Evolutionary conservation across 2,113 vertebrate species (phyloP), one percentile per base, ranked within the genome.

Genomic region (Abramis brama): DNA sequence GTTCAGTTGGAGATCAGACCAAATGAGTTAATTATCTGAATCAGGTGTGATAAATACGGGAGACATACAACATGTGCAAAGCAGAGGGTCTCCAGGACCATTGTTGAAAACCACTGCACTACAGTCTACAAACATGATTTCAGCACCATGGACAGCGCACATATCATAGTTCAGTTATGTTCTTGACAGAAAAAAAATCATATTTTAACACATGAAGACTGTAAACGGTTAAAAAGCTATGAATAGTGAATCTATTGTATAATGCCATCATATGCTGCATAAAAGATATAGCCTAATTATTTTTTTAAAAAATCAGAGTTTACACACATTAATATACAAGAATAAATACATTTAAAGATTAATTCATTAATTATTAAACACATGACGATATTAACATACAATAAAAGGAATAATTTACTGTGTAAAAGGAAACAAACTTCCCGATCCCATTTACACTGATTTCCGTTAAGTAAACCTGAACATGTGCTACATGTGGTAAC

Each of bases 121-220:
- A 17, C 11, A 27, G 47, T 8, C 39, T 79, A 43, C 39, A 43
- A 43, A 15, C 2, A n/a, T n/a, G 19, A 25, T 88, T 92, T 90
- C 92, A 93, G 90, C 73, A 94, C 94, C 92, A 21, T 5, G 92
- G 93, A 93, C 88, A 94, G 92, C 91, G 50, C 83, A 21, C n/a
- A n/a, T n/a, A 8, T 36, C 15, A 3, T 10, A 9, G 13, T 30
- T 71, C 33, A 25, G 52, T 23, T n/a, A 13, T 36, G 77, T 43
- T 73, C 5, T 43, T n/a, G 8, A 73, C 10, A 74, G 68, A 71
- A 71, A n/a, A 17, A 73, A n/a, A 21, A 43, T 43, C 1, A 36
- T n/a, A 1, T 52, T 50, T 52, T 15, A 76, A 27, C 45, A 27
- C 45, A 13, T 60, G 59, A 23, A 45, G 4, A 25, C 71, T 73